Conservation (phyloP, 2,113 vertebrate species). For the Paracanthobrama guichenoti region DNA sequence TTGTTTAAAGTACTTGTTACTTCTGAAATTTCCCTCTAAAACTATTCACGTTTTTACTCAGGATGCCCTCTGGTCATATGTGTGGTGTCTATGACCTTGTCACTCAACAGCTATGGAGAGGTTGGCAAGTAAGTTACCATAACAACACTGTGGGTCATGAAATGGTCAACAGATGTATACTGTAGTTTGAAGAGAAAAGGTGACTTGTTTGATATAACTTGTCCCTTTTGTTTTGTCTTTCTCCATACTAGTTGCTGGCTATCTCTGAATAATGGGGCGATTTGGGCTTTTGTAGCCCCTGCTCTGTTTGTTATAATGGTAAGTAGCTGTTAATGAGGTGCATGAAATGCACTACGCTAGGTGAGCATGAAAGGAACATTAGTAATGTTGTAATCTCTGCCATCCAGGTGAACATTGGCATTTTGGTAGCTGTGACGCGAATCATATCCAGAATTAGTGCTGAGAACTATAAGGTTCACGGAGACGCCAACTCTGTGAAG, state of each 20-base stretch:
- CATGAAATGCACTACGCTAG: not conserved
- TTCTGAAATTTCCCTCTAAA: not conserved
- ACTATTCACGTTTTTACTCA: conserved; percentile 59
- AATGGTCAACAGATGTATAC: not conserved
- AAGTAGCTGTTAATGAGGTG: conserved; percentile 57
- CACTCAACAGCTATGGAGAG: conserved; percentile 85
- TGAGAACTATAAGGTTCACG: conserved; percentile 90
- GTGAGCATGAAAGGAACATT: not conserved
- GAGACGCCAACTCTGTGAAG: conserved; percentile 92
- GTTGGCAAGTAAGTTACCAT: conserved; percentile 81
- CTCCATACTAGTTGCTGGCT: conserved; percentile 88
- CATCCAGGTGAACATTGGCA: conserved; percentile 88
- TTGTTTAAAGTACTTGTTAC: not conserved
- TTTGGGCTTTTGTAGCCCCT: conserved; percentile 98
- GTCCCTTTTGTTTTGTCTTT: conserved; percentile 23
- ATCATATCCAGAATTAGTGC: conserved; percentile 95
- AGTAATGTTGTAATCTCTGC: not conserved
- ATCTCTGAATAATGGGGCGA: conserved; percentile 83
- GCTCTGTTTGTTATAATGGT: conserved; percentile 93
- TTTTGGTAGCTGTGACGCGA: conserved; percentile 91
- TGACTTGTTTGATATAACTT: not conserved
- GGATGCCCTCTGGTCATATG: conserved; percentile 89
- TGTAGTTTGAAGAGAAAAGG: not conserved
- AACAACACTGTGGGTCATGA: not conserved
- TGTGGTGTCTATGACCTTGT: conserved; percentile 81